phyloP scores from a whole-genome alignment of 2,888 invertebrate species.

The Ashinkailepas kermadecensis region DNA sequence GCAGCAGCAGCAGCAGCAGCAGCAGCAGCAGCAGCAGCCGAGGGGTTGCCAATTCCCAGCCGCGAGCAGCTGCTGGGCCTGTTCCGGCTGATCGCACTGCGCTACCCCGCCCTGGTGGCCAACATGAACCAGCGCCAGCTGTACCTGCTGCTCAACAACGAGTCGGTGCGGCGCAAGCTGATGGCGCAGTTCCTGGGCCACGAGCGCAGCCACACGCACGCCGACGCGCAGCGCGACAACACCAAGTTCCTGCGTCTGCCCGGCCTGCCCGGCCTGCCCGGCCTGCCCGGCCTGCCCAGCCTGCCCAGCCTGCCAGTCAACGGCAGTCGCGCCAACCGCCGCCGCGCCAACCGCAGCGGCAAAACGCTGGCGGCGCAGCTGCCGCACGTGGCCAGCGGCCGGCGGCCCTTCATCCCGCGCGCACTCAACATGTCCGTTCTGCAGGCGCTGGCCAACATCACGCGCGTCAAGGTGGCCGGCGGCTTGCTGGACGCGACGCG shows the following conservation, averaged over 20 bases:
- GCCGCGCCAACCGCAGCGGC: neutral
- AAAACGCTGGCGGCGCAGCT: neutral
- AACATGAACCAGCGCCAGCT: conserved; percentile 19
- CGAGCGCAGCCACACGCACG: neutral
- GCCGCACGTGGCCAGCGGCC: neutral
- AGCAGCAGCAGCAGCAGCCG: too few species aligned
- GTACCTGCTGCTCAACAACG: neutral
- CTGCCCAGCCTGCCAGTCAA: neutral
- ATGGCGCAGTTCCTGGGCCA: neutral
- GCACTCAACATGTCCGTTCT: neutral
- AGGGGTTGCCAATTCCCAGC: neutral
- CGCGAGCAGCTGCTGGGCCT: neutral
- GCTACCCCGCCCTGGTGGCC: conserved; percentile 10
- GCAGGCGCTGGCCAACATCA: neutral
- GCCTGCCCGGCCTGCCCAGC: neutral
- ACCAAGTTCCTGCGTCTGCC: conserved; percentile 5
- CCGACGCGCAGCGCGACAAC: conserved; percentile 4
- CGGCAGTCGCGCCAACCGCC: neutral
- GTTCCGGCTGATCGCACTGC: conserved; percentile 14
- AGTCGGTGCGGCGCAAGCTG: neutral
- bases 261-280: neutral
- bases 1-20: too few species aligned
- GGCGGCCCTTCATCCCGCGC: neutral
- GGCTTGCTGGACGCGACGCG: neutral
- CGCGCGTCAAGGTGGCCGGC: conserved; percentile 5